Conservation (phyloP, 2,797 vertebrate genomes). For the Melanotaenia maccullochi region DNA sequence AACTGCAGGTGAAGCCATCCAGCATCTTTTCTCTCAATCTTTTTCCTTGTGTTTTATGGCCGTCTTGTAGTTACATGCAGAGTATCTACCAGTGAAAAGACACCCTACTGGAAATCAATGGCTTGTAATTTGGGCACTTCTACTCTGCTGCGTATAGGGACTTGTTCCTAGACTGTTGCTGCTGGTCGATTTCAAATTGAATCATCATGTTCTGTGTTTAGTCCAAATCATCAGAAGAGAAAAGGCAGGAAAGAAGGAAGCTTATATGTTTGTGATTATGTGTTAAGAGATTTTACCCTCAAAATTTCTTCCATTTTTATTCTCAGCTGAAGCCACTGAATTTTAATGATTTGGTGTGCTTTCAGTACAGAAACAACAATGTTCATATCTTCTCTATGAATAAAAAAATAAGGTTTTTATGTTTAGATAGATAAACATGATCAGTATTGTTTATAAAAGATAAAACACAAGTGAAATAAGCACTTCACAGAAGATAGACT, state of each 20-base stretch:
- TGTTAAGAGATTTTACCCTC: constrained; percentile 23
- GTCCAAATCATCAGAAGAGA: constrained; percentile 58
- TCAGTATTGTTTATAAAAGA: constrained; percentile 36
- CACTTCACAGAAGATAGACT: constrained; percentile 56
- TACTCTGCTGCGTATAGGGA: constrained; percentile 50
- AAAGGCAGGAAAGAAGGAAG: constrained; percentile 30
- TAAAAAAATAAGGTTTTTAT: not conserved
- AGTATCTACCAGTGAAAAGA: constrained; percentile 71
- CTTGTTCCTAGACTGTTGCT: constrained; percentile 58
- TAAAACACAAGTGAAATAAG: constrained; percentile 64
- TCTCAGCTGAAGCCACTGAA: constrained; percentile 18
- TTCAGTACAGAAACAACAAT: not conserved
- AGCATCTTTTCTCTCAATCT: constrained; percentile 75
- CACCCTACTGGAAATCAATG: constrained; percentile 79
- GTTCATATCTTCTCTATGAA: not conserved
- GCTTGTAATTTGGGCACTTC: constrained; percentile 76
- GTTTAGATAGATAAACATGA: not conserved
- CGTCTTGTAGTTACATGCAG: constrained; percentile 67
- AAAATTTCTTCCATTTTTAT: constrained; percentile 43
- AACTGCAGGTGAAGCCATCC: constrained; percentile 85
- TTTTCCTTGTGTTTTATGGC: constrained; percentile 80
- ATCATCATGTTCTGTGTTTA: constrained; percentile 61
- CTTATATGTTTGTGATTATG: constrained; percentile 47
- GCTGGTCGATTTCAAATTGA: constrained; percentile 69
- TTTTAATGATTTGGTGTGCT: constrained; percentile 18